Percentiles rank a stretch among this genome's conserved stretches.
These are phyloP conservation scores for Misgurnus anguillicaudatus DNA, from an alignment of 2,113 vertebrate species.

Conservation along the genomic window DNA sequence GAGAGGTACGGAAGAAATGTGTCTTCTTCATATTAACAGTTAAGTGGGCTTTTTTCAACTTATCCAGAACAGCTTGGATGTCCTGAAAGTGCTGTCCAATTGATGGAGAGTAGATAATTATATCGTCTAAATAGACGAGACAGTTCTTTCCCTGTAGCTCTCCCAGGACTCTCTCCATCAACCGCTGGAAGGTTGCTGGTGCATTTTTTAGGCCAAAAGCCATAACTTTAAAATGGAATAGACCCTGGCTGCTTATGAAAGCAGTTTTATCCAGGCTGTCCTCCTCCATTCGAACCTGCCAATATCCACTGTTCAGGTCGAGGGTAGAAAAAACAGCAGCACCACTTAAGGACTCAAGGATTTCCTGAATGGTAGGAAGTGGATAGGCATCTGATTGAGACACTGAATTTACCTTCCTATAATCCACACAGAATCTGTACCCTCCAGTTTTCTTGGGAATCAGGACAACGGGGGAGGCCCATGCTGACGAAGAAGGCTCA, in stretches of 20 bases:
- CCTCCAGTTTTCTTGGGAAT: background rate
- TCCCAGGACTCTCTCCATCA: background rate
- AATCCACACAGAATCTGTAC: too few species aligned
- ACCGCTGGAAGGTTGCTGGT: background rate
- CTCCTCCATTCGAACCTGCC: background rate
- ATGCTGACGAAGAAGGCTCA: background rate
- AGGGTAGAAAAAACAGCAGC: background rate
- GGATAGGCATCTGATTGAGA: too few species aligned
- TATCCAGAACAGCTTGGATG: background rate
- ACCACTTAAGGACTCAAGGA: background rate
- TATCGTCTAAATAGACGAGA: background rate
- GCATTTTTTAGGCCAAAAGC: background rate
- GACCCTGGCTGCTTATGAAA: background rate
- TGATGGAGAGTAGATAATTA: background rate
- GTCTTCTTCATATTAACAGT: background rate
- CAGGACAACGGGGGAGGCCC: background rate
- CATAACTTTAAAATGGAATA: background rate
- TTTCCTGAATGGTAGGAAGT: too few species aligned
- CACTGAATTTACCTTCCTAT: too few species aligned
- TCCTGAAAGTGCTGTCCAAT: background rate
- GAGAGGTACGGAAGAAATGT: background rate
- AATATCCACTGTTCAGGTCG: constrained; percentile 1
- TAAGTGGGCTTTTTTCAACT: background rate
- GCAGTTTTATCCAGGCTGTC: background rate
- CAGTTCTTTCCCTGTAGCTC: background rate